A percentile compares a stretch with the other conserved stretches of the same genome.
phyloP scores from a whole-genome alignment of 2,797 vertebrate species.

The Oreochromis mossambicus region DNA sequence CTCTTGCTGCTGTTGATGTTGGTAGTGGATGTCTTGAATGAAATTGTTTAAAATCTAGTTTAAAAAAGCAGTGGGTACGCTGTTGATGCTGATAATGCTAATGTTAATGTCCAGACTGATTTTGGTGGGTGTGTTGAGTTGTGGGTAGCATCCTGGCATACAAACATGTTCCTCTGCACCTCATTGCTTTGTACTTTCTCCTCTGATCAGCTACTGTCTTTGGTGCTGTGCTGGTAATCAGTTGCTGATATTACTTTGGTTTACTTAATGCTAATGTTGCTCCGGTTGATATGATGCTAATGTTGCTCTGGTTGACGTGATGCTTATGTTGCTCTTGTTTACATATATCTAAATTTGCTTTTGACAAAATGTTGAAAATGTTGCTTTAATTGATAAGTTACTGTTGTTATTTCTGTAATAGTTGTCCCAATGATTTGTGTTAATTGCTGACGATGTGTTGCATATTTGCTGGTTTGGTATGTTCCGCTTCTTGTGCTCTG shows the following conservation, averaged over 20 bases:
- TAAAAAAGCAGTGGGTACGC: not conserved
- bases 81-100: not conserved
- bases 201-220: slow-evolving; percentile 41
- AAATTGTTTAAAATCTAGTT: not conserved
- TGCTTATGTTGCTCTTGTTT: slow-evolving; percentile 36
- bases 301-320: slow-evolving; percentile 36
- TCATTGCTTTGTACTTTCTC: slow-evolving; percentile 38
- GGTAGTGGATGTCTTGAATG: not conserved
- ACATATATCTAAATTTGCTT: slow-evolving; percentile 4
- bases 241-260: slow-evolving; percentile 37
- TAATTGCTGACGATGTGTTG: slow-evolving; percentile 15
- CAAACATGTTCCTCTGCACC: slow-evolving; percentile 8
- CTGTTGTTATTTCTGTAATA: slow-evolving; percentile 8
- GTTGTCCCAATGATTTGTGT: slow-evolving; percentile 19
- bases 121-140: not conserved
- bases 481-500: not conserved
- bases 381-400: slow-evolving; percentile 7
- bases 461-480: slow-evolving; percentile 15
- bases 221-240: slow-evolving; percentile 35
- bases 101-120: not conserved
- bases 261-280: slow-evolving; percentile 34
- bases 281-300: slow-evolving; percentile 32
- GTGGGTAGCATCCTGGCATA: not conserved
- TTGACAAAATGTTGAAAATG: slow-evolving; percentile 10
- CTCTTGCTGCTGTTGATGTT: not conserved